Evolutionary conservation across 2,113 vertebrate genomes (phyloP), one percentile per base, ranked within the genome.

Genomic region (Peromyscus californicus): DNA sequence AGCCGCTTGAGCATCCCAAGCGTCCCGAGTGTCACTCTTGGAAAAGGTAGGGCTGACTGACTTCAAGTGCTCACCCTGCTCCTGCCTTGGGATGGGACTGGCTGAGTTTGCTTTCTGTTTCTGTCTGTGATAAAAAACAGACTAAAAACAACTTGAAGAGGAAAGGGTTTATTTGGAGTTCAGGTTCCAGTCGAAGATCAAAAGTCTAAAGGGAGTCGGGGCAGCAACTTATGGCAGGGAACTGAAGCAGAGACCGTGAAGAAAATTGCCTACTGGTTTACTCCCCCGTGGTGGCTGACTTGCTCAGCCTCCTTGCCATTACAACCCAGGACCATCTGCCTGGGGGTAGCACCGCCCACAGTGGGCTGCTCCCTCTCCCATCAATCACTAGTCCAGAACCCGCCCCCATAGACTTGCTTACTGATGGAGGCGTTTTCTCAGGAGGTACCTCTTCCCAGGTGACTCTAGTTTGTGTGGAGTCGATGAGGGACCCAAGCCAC

Each of bases 1-100:
- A 72, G 13, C 29, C 2, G 5, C 9, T 0, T 0, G 1, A 17
- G 59, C 6, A 9, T 3, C 24, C 16, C 12, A 0, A 22, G 67
- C 5, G 7, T 6, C 13, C 29, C 17, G 0, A 15, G 3, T 10
- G 51, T n/a, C 24, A 61, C 33, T 45, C 2, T 3, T 7, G 36
- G 36, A 33, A 48, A n/a, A 59, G 11, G 48, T 15, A 11, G 29
- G 72, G 0, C 11, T 19, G 21, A 0, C 3, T 3, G 26, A 8
- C n/a, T 29, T n/a, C 11, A 67, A 39, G 12, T 36, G 9, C 33
- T 24, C 31, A 6, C 42, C 6, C 29, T 31, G 29, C 16, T 9
- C 36, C n/a, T 72, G 5, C 48, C 39, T 11, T 7, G 39, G 63
- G 31, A 24, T 80, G 78, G 17, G 31, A 80, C 51, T 59, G 51